These are phyloP conservation scores for Andrena camellia DNA, from an alignment of 2,888 invertebrate genomes.

Conservation along the genomic window DNA sequence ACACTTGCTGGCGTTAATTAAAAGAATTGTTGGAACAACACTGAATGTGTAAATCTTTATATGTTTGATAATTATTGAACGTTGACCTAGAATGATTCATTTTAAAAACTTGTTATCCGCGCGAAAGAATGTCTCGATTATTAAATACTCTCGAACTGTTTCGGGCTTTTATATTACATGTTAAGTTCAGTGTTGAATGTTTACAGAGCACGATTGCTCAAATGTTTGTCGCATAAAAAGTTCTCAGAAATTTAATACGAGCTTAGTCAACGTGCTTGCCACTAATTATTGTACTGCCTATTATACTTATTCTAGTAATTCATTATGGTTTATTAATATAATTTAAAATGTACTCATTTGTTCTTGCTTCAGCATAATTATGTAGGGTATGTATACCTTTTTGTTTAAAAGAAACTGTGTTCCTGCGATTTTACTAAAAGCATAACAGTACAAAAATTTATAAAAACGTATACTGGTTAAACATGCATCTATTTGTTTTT, in stretches of 20 bases:
- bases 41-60: not conserved
- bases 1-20: not conserved
- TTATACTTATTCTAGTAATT: conserved; percentile 24
- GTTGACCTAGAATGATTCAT: not conserved
- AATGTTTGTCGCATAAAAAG: conserved; percentile 12
- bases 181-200: not conserved
- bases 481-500: conserved; percentile 4
- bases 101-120: not conserved
- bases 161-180: not conserved
- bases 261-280: not conserved
- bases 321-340: conserved; percentile 24
- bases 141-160: not conserved
- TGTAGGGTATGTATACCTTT: conserved; percentile 8
- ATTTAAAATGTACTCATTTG: conserved; percentile 29
- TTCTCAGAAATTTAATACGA: not conserved
- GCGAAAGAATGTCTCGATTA: not conserved
- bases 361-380: conserved; percentile 30
- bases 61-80: not conserved
- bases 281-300: conserved; percentile 18
- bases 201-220: not conserved
- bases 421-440: conserved; percentile 14
- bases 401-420: conserved; percentile 21
- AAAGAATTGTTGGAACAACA: not conserved
- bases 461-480: conserved; percentile 15
- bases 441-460: conserved; percentile 30